Conservation (phyloP, 2,888 invertebrate genomes). For the Trissolcus brochymenae region DNA sequence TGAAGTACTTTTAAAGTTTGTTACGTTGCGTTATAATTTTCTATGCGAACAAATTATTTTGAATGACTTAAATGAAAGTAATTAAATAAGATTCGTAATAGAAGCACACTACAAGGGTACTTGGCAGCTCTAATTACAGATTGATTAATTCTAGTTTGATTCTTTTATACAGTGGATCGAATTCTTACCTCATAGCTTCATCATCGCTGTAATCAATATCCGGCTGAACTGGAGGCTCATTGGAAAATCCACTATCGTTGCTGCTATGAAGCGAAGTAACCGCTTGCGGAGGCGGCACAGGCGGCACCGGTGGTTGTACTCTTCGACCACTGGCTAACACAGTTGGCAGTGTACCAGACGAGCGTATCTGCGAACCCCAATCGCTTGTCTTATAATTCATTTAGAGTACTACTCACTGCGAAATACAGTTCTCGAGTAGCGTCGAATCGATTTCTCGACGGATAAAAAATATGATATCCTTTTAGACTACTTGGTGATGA, state of each 20-base stretch:
- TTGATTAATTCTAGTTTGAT: constrained; percentile 38
- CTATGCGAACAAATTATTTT: constrained; percentile 35
- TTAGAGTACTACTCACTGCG: neutral
- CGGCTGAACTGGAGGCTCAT: constrained; percentile 91
- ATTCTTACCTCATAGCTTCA: constrained; percentile 83
- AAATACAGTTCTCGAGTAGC: neutral
- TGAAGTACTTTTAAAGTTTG: constrained; percentile 6
- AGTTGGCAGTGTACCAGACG: constrained; percentile 74
- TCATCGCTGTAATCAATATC: constrained; percentile 94
- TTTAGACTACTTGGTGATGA: neutral
- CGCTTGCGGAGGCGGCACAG: constrained; percentile 74
- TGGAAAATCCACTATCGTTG: constrained; percentile 93
- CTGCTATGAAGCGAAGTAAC: constrained; percentile 88
- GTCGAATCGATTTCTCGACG: neutral
- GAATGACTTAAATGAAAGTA: constrained; percentile 36
- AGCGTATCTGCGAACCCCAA: constrained; percentile 69
- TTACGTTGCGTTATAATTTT: constrained; percentile 3
- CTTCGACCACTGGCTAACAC: constrained; percentile 73
- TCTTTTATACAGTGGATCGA: constrained; percentile 14
- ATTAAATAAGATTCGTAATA: constrained; percentile 44
- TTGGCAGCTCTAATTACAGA: constrained; percentile 49
- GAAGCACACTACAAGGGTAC: constrained; percentile 54
- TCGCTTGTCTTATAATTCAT: constrained; percentile 41
- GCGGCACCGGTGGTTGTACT: constrained; percentile 77
- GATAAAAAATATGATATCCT: neutral